These are phyloP conservation scores for Penaeus vannamei DNA, from an alignment of 1,140 invertebrate genomes.

Conservation along the genomic window DNA sequence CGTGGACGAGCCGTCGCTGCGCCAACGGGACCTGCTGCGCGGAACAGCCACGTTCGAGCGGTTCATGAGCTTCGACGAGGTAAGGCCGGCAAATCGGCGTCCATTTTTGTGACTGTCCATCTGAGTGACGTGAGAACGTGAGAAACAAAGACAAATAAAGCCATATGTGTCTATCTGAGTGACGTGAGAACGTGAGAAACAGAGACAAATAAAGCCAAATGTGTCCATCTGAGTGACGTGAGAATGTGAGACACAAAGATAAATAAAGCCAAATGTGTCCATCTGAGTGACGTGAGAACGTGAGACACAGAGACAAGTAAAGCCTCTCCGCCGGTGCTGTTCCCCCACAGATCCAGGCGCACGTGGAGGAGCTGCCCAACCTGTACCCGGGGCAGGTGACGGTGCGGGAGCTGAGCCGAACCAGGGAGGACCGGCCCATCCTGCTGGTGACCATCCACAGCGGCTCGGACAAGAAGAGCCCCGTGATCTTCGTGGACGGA, in stretches of 20 bases:
- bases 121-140: too few relatives aligned
- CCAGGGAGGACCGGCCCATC: background rate
- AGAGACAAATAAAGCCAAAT: too few relatives aligned
- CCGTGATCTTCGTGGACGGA: constrained; percentile 18
- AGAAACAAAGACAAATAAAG: too few relatives aligned
- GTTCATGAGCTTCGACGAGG: constrained; percentile 13
- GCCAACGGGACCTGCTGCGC: background rate
- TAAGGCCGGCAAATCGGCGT: background rate
- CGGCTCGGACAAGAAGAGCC: background rate
- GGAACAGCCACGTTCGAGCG: background rate
- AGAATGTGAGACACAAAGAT: too few relatives aligned
- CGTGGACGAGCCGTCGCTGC: background rate
- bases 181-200: too few relatives aligned
- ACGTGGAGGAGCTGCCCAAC: background rate
- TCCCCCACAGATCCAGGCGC: background rate
- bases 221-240: too few relatives aligned
- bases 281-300: too few relatives aligned
- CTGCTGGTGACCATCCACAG: background rate
- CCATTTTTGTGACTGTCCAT: too few relatives aligned
- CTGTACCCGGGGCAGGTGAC: background rate
- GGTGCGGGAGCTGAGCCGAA: background rate
- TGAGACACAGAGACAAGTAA: too few relatives aligned
- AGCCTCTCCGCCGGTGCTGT: too few relatives aligned
- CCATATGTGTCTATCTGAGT: too few relatives aligned
- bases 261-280: too few relatives aligned